These are phyloP conservation scores for Hippoglossus stenolepis DNA, from an alignment of 2,113 vertebrate species.

Conservation along the genomic window DNA sequence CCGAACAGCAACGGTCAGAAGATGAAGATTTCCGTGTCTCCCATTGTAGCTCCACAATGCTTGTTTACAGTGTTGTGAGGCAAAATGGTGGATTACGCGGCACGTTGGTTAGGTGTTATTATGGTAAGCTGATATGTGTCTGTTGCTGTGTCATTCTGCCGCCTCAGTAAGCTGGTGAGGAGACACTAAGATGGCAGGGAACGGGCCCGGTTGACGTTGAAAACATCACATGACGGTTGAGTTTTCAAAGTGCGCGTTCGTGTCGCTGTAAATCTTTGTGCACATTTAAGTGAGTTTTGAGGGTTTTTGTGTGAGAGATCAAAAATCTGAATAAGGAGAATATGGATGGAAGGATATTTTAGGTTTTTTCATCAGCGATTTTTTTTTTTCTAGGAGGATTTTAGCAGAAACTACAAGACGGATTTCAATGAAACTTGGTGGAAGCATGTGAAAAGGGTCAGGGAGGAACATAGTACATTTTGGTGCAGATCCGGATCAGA, in stretches of 20 bases:
- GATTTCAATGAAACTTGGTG: background rate
- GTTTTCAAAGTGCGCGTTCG: slow-evolving; percentile 12
- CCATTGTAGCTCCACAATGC: slow-evolving; percentile 43
- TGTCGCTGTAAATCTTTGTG: slow-evolving; percentile 6
- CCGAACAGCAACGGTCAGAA: slow-evolving; percentile 44
- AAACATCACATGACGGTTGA: slow-evolving; percentile 33
- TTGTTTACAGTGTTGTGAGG: slow-evolving; percentile 50
- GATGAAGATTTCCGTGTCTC: slow-evolving; percentile 40
- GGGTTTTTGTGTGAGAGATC: slow-evolving; percentile 15
- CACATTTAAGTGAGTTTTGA: background rate
- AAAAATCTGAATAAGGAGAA: slow-evolving; percentile 23
- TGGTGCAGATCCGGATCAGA: no score
- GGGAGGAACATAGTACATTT: no score
- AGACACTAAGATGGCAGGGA: slow-evolving; percentile 77
- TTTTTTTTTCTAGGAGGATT: no score
- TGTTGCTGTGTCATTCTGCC: slow-evolving; percentile 60
- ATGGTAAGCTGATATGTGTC: slow-evolving; percentile 70
- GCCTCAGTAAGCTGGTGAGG: slow-evolving; percentile 56
- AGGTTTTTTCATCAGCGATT: no score
- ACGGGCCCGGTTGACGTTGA: slow-evolving; percentile 44
- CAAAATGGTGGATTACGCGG: slow-evolving; percentile 60
- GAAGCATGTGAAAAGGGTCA: background rate
- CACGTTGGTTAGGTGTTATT: slow-evolving; percentile 62
- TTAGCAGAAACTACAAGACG: background rate
- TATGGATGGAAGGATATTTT: background rate